Evolutionary conservation across 2,888 invertebrate genomes (phyloP), one percentile per base, ranked within the genome.

Genomic region (Eledona agricola): DNA sequence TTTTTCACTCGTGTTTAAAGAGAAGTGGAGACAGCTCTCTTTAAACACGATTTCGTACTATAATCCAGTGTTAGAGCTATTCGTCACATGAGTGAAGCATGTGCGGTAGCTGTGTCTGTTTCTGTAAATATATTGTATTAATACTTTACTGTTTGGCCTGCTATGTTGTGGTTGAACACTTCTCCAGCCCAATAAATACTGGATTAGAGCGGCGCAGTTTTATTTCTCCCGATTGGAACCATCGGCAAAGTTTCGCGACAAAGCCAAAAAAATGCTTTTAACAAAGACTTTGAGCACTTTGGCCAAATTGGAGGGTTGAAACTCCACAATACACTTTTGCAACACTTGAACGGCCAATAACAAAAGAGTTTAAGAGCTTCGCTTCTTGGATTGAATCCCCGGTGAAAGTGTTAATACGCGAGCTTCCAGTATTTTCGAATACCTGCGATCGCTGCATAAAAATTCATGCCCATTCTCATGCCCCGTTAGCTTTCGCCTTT

Each of bases 321-420:
- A 34, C 16, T 46, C 16, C 25, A 72, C 9, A 68, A 88, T 81
- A 94, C 96, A 76, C 93, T 96, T 72, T 89, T 90, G 52, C 95
- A 95, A 60, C 81, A 52, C 52, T 52, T 47, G 40, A 52, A 46
- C 52, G 47, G 40, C 9, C 19, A 52, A 52, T 47, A 47, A 52
- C 40, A 52, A 52, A 52, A 47, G 47, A 46, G 32, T 38, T 52
- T 43, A 31, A 38, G 40, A 47, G n/a, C n/a, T n/a, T n/a, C n/a
- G n/a, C n/a, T n/a, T n/a, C n/a, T n/a, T n/a, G n/a, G n/a, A n/a
- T n/a, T n/a, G n/a, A n/a, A n/a, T n/a, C n/a, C n/a, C n/a, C n/a
- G n/a, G n/a, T n/a, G n/a, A n/a, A n/a, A n/a, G 32, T 17, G 34
- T 34, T 17, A 26, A 34, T 9, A 32, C 22, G 25, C 17, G 23